Evolutionary conservation across 2,888 invertebrate species (phyloP).

Genomic region (Sepiola atlantica): DNA sequence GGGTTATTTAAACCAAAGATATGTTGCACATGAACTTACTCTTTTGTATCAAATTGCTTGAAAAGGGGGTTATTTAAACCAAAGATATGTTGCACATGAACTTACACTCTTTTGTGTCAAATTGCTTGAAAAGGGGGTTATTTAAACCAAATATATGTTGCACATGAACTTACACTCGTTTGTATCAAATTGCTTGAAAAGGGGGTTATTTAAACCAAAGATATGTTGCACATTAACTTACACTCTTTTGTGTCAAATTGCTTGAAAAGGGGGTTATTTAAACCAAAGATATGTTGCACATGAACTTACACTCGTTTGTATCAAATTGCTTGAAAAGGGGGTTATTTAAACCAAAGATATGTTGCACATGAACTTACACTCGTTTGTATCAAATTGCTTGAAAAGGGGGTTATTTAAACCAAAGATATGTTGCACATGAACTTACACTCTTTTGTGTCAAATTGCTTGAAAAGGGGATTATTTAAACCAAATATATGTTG

Average conservation of each 20-base stretch:
- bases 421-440: not conserved
- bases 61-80: too few relatives aligned
- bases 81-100: not conserved
- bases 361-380: not conserved
- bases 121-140: too few relatives aligned
- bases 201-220: too few relatives aligned
- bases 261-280: too few relatives aligned
- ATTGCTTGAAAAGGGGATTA: too few relatives aligned
- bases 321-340: not conserved
- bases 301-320: not conserved
- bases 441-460: not conserved
- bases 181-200: not conserved
- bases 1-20: too few relatives aligned
- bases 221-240: not conserved
- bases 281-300: not conserved
- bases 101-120: not conserved
- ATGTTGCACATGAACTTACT: not conserved
- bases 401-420: too few relatives aligned
- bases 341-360: too few relatives aligned
- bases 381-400: not conserved
- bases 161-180: not conserved
- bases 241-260: not conserved
- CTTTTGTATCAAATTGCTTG: not conserved
- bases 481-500: not conserved
- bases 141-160: not conserved